These are phyloP conservation scores for Petrocephalus sullivani DNA, from an alignment of 2,797 vertebrate genomes.

Conservation along the genomic window DNA sequence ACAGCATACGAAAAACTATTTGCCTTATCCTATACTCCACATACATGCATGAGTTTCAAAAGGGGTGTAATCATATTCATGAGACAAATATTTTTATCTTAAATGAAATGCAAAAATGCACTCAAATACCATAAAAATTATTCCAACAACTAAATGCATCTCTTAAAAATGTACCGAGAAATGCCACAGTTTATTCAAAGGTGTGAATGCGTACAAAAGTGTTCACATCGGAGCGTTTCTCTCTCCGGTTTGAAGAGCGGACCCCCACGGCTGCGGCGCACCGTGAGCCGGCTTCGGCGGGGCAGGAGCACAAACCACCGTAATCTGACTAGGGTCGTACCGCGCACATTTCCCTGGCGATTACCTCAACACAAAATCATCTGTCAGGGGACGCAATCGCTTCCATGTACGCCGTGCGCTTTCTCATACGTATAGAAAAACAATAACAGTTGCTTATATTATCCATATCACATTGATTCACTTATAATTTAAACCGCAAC, in stretches of 20 bases:
- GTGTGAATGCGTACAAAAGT: neutral
- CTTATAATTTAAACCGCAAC: neutral
- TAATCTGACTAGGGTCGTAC: constrained; percentile 12
- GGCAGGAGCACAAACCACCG: neutral
- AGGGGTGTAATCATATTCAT: neutral
- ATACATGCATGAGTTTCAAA: neutral
- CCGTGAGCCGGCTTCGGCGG: neutral
- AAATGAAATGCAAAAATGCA: neutral
- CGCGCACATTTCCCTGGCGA: neutral
- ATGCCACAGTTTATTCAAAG: neutral
- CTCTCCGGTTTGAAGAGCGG: neutral
- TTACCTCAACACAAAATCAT: neutral
- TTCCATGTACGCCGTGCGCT: neutral
- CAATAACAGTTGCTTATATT: neutral
- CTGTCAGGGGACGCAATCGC: neutral
- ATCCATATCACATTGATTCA: neutral
- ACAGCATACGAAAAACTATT: neutral
- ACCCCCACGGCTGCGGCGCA: neutral
- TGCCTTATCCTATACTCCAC: neutral
- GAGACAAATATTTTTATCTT: neutral
- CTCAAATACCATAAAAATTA: neutral
- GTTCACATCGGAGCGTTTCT: neutral
- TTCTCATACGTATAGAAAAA: neutral
- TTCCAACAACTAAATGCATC: neutral
- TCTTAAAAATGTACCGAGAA: neutral